A percentile compares a stretch with the other conserved stretches of the same genome.
Evolutionary conservation across 2,888 invertebrate genomes (phyloP).

Genomic region (Chesias legatella): DNA sequence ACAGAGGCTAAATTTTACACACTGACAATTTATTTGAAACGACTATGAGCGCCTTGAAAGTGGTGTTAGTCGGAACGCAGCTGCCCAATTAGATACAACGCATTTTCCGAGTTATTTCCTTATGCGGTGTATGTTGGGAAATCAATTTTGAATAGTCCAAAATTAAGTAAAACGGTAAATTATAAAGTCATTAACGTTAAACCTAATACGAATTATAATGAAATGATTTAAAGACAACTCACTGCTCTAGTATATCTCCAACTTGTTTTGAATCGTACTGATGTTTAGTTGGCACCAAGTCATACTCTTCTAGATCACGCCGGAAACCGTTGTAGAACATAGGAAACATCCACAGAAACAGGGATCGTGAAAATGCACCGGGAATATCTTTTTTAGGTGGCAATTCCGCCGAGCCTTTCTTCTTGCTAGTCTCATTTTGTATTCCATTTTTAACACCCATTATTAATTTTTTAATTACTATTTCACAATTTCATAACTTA

Average conservation of each 20-base stretch:
- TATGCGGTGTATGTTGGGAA: no score
- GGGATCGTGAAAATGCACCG: constrained; percentile 78
- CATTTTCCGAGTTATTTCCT: no score
- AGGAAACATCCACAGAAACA: constrained; percentile 88
- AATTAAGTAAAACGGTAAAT: no score
- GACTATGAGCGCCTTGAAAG: no score
- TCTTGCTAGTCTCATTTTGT: constrained; percentile 29
- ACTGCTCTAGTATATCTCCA: constrained; percentile 86
- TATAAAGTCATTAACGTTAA: no score
- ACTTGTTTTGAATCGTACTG: constrained; percentile 84
- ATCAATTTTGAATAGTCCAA: no score
- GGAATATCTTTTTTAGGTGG: constrained; percentile 47
- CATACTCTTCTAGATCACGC: constrained; percentile 85
- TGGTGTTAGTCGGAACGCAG: no score
- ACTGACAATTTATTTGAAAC: no score
- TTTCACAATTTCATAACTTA: not conserved
- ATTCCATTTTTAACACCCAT: constrained; percentile 34
- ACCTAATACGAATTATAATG: not conserved
- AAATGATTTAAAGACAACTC: constrained; percentile 33
- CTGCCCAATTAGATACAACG: no score
- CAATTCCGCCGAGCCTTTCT: constrained; percentile 26
- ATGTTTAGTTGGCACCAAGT: constrained; percentile 85
- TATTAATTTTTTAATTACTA: constrained; percentile 17
- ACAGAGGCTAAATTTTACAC: no score
- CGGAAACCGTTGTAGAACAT: constrained; percentile 87